A percentile compares a stretch with the other conserved stretches of the same genome.
These are phyloP conservation scores for Neosilurus mollespiculum DNA, from an alignment of 2,797 vertebrate genomes.

Conservation along the genomic window DNA sequence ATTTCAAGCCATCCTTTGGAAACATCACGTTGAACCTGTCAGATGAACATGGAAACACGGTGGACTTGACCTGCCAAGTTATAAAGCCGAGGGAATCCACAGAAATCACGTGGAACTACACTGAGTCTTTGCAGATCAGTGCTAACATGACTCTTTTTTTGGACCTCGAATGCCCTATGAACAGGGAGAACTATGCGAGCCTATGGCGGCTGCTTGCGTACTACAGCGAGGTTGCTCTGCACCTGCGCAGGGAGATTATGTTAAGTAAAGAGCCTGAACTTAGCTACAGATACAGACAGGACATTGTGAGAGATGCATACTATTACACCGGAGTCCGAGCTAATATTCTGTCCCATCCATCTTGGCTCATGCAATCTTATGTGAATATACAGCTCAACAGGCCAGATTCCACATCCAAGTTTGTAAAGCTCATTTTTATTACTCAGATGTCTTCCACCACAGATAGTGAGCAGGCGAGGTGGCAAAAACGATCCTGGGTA, in stretches of 20 bases:
- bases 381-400: constrained; percentile 84
- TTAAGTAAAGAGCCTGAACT: constrained; percentile 73
- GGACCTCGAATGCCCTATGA: constrained; percentile 82
- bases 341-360: constrained; percentile 73
- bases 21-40: constrained; percentile 79
- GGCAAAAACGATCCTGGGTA: constrained; percentile 78
- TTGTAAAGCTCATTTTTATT: constrained; percentile 78
- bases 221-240: constrained; percentile 88
- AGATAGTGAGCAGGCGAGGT: constrained; percentile 50
- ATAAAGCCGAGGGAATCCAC: constrained; percentile 67
- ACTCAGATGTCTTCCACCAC: constrained; percentile 72
- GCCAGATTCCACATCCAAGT: constrained; percentile 76
- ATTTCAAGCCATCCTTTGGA: constrained; percentile 73
- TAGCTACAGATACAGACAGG: constrained; percentile 82
- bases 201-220: constrained; percentile 93
- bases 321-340: constrained; percentile 90
- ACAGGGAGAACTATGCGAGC: constrained; percentile 80
- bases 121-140: constrained; percentile 66
- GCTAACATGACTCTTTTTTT: constrained; percentile 76
- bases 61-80: constrained; percentile 80
- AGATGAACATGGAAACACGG: constrained; percentile 84
- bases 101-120: constrained; percentile 73
- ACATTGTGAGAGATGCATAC: constrained; percentile 76
- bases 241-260: constrained; percentile 77
- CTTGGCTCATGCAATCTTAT: constrained; percentile 84